phyloP scores from a whole-genome alignment of 1,140 invertebrate genomes.

The Lysiphlebus fabarum region DNA sequence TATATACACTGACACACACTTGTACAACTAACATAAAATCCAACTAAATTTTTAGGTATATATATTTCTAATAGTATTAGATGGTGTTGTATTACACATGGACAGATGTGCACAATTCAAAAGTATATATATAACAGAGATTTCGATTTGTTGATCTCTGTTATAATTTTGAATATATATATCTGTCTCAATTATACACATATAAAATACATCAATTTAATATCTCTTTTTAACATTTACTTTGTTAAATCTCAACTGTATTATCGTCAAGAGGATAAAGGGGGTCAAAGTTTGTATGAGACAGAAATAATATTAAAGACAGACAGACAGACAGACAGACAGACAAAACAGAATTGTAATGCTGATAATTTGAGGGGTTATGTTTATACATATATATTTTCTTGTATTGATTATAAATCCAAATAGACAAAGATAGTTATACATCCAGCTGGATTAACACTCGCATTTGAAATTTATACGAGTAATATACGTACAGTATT shows the following conservation, averaged over 20 bases:
- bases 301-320: neutral
- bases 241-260: too few species aligned
- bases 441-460: too few species aligned
- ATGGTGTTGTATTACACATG: constrained; percentile 31
- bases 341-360: constrained; percentile 1
- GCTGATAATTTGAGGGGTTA: constrained; percentile 21
- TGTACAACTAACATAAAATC: constrained; percentile 7
- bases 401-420: too few species aligned
- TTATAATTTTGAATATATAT: constrained; percentile 24
- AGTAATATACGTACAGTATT: neutral
- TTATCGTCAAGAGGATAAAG: too few species aligned
- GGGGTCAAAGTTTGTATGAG: too few species aligned
- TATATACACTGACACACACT: neutral
- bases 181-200: constrained; percentile 14
- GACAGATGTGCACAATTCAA: constrained; percentile 31
- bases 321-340: too few species aligned
- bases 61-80: constrained; percentile 34
- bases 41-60: constrained; percentile 12
- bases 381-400: constrained; percentile 5
- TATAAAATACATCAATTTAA: too few species aligned
- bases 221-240: too few species aligned
- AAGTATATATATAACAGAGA: too few species aligned
- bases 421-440: too few species aligned
- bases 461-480: neutral
- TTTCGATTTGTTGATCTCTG: constrained; percentile 22